Evolutionary conservation across 23 tunicate species (phyloP).

Genomic region (Phallusia fumigata): DNA sequence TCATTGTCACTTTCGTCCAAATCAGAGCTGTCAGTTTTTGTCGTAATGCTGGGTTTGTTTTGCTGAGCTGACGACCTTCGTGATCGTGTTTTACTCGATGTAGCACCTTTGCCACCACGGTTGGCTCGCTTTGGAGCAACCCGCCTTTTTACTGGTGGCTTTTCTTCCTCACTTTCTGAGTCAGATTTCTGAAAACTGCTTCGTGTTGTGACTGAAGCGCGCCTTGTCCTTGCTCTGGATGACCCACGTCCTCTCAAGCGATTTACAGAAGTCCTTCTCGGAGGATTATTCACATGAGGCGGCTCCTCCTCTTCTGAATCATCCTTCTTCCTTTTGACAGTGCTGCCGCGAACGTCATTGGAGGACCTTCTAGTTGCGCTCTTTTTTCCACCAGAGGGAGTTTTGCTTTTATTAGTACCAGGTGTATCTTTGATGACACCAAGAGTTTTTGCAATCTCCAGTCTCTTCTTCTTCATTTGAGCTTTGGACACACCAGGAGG

Average conservation of each 20-base stretch:
- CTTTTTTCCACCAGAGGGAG: too few species aligned
- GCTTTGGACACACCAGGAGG: conserved; percentile 62
- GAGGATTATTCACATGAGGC: background rate
- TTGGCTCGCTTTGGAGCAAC: background rate
- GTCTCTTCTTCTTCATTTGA: conserved; percentile 18
- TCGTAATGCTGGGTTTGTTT: background rate
- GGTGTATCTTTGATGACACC: background rate
- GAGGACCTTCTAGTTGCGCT: conserved; percentile 31
- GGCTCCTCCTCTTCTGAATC: conserved; percentile 12
- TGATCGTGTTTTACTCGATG: background rate
- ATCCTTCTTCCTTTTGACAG: conserved; percentile 12
- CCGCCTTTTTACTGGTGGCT: background rate
- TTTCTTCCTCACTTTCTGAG: conserved; percentile 18
- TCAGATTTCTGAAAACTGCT: conserved; percentile 13
- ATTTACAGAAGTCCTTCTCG: background rate
- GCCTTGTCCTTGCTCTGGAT: background rate
- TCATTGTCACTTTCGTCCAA: conserved; percentile 28
- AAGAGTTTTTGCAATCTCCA: background rate
- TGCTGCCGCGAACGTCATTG: background rate
- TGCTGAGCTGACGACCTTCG: background rate
- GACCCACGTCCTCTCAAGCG: background rate
- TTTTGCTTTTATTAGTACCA: background rate
- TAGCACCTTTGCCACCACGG: background rate
- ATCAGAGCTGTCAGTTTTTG: conserved; percentile 18
- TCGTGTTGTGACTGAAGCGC: background rate